These are phyloP conservation scores for Hippocampus mohnikei DNA, from an alignment of 2,113 vertebrate species.

Conservation along the genomic window DNA sequence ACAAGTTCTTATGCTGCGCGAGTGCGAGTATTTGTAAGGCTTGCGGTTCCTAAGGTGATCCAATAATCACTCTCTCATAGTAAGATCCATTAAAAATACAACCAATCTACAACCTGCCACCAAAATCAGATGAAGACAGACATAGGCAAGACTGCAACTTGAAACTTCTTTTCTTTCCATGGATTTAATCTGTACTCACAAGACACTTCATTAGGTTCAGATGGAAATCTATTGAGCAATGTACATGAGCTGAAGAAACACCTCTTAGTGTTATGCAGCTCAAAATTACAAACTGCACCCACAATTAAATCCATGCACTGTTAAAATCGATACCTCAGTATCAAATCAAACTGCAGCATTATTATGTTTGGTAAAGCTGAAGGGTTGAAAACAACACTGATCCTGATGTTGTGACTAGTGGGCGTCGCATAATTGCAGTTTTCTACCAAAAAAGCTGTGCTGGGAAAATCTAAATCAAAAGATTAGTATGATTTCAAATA, in stretches of 20 bases:
- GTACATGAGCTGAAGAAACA: background rate
- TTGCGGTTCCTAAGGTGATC: background rate
- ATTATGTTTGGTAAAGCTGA: too few relatives aligned
- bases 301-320: background rate
- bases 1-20: background rate
- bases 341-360: too few relatives aligned
- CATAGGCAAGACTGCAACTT: background rate
- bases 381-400: too few relatives aligned
- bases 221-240: background rate
- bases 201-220: background rate
- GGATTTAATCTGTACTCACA: background rate
- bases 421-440: too few relatives aligned
- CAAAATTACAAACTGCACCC: background rate
- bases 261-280: background rate
- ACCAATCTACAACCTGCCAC: background rate
- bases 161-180: background rate
- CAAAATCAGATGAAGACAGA: background rate
- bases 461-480: background rate
- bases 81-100: background rate
- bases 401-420: too few relatives aligned
- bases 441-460: too few relatives aligned
- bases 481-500: too few relatives aligned
- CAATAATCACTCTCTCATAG: background rate
- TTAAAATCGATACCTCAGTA: too few relatives aligned
- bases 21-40: background rate